phyloP scores from a whole-genome alignment of 2,888 invertebrate genomes.

The Machimus rusticus region DNA sequence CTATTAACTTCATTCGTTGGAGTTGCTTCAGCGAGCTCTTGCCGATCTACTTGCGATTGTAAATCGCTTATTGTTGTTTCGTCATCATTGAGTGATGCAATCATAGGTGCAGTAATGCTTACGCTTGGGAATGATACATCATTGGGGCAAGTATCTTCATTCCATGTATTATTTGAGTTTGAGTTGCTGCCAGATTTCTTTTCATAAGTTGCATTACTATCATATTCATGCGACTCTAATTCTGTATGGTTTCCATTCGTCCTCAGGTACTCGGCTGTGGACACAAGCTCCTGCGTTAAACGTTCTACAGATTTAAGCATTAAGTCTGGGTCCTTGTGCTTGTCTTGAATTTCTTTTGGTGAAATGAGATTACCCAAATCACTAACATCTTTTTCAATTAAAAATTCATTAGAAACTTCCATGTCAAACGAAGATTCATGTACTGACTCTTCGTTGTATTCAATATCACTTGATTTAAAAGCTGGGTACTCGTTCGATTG shows the following conservation, averaged over 20 bases:
- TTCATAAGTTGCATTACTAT: conserved; percentile 43
- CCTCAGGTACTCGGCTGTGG: conserved; percentile 70
- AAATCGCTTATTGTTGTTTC: conserved; percentile 50
- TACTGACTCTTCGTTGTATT: conserved; percentile 59
- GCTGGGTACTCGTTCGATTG: conserved; percentile 65
- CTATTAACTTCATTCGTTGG: conserved; percentile 56
- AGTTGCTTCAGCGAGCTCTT: conserved; percentile 55
- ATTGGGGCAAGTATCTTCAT: conserved; percentile 80
- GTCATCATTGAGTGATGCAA: conserved; percentile 74
- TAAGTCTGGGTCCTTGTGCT: conserved; percentile 70
- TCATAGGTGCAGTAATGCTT: conserved; percentile 76
- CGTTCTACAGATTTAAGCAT: conserved; percentile 74
- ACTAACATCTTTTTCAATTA: conserved; percentile 55
- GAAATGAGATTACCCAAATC: conserved; percentile 48
- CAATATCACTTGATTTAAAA: conserved; percentile 56
- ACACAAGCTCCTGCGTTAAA: conserved; percentile 71
- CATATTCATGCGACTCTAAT: conserved; percentile 45
- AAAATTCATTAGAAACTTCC: conserved; percentile 65
- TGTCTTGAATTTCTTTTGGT: conserved; percentile 52
- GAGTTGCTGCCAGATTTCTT: conserved; percentile 41
- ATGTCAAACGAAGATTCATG: conserved; percentile 63
- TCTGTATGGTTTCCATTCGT: conserved; percentile 56
- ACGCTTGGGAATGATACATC: conserved; percentile 84
- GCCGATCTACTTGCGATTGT: conserved; percentile 46
- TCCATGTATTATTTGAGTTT: conserved; percentile 73